phyloP scores from a whole-genome alignment of 2,888 invertebrate species.

The Thymelicus sylvestris region DNA sequence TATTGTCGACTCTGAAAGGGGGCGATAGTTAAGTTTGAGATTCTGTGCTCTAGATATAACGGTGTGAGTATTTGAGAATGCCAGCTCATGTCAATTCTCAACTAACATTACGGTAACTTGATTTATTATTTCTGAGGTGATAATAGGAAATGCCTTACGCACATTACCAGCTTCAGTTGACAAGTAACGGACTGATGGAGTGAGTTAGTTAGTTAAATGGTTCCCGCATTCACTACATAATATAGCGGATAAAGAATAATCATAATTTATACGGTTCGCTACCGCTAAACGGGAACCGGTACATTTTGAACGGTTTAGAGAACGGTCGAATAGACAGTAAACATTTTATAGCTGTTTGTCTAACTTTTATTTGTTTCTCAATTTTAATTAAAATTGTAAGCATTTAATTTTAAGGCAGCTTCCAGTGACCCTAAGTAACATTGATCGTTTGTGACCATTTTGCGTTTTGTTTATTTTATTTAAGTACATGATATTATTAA shows the following conservation, averaged over 20 bases:
- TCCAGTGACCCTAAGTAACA: too few species aligned
- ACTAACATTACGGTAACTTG: not conserved
- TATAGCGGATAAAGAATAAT: conserved; percentile 31
- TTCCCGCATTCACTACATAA: conserved; percentile 9
- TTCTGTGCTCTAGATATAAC: too few species aligned
- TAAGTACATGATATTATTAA: too few species aligned
- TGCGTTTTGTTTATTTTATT: too few species aligned
- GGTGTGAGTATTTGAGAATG: too few species aligned
- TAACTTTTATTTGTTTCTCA: not conserved
- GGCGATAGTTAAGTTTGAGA: too few species aligned
- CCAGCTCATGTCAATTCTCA: too few species aligned
- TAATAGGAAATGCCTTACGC: not conserved
- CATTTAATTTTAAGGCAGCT: too few species aligned
- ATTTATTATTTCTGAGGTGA: not conserved
- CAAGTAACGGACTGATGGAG: not conserved
- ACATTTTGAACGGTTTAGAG: conserved; percentile 27
- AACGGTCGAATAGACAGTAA: conserved; percentile 25
- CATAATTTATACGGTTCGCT: conserved; percentile 28
- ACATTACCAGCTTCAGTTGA: not conserved
- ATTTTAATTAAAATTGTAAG: too few species aligned
- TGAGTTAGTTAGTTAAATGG: not conserved
- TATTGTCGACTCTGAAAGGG: too few species aligned
- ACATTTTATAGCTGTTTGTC: not conserved
- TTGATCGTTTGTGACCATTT: too few species aligned
- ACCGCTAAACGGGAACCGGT: conserved; percentile 1